Evolutionary conservation across 1,140 invertebrate species (phyloP).

Genomic region (Drosophila oshimai): DNA sequence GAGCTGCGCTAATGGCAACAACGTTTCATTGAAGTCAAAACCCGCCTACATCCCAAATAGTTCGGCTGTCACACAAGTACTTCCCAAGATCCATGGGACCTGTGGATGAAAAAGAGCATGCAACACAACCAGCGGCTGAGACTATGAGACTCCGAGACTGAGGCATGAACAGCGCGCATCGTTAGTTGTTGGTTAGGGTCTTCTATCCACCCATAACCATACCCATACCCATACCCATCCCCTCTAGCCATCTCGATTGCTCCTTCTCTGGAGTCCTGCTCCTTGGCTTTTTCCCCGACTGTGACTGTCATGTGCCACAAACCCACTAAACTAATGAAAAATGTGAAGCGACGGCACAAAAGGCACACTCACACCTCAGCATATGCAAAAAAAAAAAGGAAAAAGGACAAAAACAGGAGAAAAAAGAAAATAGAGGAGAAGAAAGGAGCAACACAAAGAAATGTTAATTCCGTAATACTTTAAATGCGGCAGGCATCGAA

Average conservation of each 20-base stretch:
- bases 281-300: conserved; percentile 59
- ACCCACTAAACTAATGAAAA: conserved; percentile 81
- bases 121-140: too few species aligned
- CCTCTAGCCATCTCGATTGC: conserved; percentile 4
- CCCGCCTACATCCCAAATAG: not conserved
- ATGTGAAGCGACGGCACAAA: conserved; percentile 80
- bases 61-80: not conserved
- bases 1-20: not conserved
- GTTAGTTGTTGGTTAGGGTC: conserved; percentile 23
- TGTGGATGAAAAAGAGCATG: not conserved
- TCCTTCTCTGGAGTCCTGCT: conserved; percentile 35
- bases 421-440: conserved; percentile 2
- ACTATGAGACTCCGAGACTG: conserved; percentile 26
- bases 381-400: not conserved
- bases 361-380: conserved; percentile 29
- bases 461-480: conserved; percentile 81
- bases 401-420: not conserved
- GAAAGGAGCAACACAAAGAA: conserved; percentile 65
- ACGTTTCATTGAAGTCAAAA: not conserved
- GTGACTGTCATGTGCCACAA: conserved; percentile 80
- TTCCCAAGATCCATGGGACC: conserved; percentile 6
- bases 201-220: too few species aligned
- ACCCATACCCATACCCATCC: too few species aligned
- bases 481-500: conserved; percentile 80
- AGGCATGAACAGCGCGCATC: conserved; percentile 33